Conservation (phyloP, 2,797 vertebrate genomes). For the Myotis findleyi region DNA sequence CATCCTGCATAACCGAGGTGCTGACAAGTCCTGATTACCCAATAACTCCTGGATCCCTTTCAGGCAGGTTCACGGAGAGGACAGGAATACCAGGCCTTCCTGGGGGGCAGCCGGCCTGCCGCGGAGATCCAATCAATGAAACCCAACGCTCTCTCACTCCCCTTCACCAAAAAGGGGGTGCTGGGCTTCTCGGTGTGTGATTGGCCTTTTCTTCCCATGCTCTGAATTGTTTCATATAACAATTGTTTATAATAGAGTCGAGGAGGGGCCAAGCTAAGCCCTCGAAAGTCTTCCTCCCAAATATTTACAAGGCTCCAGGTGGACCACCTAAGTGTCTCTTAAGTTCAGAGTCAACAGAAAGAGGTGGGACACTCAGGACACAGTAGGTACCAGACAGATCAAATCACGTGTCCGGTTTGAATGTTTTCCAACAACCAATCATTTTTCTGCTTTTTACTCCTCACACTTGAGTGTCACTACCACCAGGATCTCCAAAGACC, state of each 20-base stretch:
- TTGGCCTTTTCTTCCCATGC: constrained; percentile 85
- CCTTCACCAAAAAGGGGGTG: constrained; percentile 77
- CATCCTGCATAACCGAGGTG: constrained; percentile 94
- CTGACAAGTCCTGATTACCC: constrained; percentile 98
- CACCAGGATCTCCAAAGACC: not conserved
- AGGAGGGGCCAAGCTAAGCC: constrained; percentile 81
- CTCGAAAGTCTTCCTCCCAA: constrained; percentile 81
- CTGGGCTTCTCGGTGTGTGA: constrained; percentile 86
- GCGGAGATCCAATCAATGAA: constrained; percentile 89
- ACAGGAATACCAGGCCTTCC: constrained; percentile 96
- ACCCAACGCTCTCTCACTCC: constrained; percentile 88
- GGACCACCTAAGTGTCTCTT: constrained; percentile 80
- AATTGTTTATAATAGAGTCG: constrained; percentile 81
- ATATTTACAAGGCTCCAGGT: constrained; percentile 72
- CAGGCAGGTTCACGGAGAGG: constrained; percentile 96
- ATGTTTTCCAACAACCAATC: not conserved
- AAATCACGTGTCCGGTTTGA: not conserved
- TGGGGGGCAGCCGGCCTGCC: constrained; percentile 90
- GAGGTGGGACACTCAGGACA: constrained; percentile 63
- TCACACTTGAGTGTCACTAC: not conserved
- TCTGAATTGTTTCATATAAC: constrained; percentile 87
- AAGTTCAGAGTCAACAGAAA: constrained; percentile 82
- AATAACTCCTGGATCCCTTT: constrained; percentile 98
- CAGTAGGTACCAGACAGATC: not conserved
- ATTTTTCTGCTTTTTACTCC: not conserved